phyloP scores from a whole-genome alignment of 2,888 invertebrate species.

The Bhutanitis thaidina region DNA sequence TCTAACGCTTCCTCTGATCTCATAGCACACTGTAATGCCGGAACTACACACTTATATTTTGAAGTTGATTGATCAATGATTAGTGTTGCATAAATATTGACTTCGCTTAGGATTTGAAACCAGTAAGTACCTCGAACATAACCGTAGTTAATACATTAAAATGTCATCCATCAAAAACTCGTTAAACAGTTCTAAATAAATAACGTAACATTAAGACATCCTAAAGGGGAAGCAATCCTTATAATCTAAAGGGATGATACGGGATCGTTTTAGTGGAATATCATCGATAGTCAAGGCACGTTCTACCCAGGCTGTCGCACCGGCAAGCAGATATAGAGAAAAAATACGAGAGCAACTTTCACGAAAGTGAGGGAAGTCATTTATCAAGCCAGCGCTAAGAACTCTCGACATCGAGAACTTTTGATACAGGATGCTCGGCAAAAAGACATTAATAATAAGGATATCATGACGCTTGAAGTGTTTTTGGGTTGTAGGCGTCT shows the following conservation, averaged over 20 bases:
- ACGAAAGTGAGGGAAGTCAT: conserved; percentile 73
- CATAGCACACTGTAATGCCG: too few relatives aligned
- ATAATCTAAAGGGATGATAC: conserved; percentile 45
- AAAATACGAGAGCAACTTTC: conserved; percentile 62
- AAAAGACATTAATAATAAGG: conserved; percentile 76
- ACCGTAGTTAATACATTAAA: too few relatives aligned
- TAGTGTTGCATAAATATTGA: too few relatives aligned
- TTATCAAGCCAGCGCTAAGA: conserved; percentile 76
- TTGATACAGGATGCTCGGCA: conserved; percentile 73
- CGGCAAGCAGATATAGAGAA: conserved; percentile 25
- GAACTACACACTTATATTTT: too few relatives aligned
- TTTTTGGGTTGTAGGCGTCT: conserved; percentile 62
- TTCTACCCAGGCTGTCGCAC: conserved; percentile 39
- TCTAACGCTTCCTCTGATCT: too few relatives aligned
- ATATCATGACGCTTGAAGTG: conserved; percentile 64
- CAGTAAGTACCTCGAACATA: too few relatives aligned
- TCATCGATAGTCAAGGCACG: conserved; percentile 57
- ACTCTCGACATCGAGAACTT: conserved; percentile 74
- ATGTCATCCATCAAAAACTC: too few relatives aligned
- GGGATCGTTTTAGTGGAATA: conserved; percentile 44
- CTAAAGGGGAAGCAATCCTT: conserved; percentile 42
- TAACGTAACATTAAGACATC: conserved; percentile 25
- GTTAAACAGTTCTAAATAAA: too few relatives aligned
- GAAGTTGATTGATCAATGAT: too few relatives aligned
- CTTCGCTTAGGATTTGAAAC: too few relatives aligned